These are phyloP conservation scores for Bucorvus abyssinicus DNA, from an alignment of 2,797 vertebrate genomes.

Conservation along the genomic window DNA sequence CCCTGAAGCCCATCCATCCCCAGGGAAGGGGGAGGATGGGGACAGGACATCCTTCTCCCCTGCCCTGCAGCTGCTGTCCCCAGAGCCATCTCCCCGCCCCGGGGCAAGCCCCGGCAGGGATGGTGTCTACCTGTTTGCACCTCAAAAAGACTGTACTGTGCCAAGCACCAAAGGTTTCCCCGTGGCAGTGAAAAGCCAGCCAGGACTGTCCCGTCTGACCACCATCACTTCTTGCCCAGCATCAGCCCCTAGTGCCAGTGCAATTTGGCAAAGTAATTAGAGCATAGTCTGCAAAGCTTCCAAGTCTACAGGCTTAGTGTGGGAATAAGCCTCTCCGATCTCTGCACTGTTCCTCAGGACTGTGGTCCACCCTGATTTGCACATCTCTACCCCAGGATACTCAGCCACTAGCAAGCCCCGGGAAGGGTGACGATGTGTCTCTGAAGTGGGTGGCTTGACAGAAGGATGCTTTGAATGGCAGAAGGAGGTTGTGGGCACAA, in stretches of 20 bases:
- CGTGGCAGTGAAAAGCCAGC: not conserved
- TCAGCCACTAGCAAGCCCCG: rapidly evolving
- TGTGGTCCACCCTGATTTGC: not conserved
- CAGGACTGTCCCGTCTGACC: not conserved
- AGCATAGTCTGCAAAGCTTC: not conserved
- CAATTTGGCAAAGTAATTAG: not conserved
- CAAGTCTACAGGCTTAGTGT: not conserved
- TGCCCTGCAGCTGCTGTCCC: not conserved
- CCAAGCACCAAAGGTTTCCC: not conserved
- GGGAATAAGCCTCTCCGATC: not conserved
- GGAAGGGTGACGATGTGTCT: rapidly evolving
- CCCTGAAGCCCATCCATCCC: not conserved
- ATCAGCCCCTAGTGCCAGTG: not conserved
- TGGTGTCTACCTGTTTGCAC: not conserved
- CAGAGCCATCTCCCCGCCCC: not conserved
- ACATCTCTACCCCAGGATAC: not conserved
- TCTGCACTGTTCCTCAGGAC: not conserved
- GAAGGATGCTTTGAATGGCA: not conserved
- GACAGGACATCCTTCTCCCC: not conserved
- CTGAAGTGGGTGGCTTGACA: not conserved
- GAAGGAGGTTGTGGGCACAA: not conserved
- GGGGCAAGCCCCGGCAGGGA: rapidly evolving
- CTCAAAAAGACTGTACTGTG: not conserved
- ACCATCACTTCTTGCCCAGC: not conserved
- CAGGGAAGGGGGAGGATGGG: not conserved